phyloP scores from a whole-genome alignment of 2,888 invertebrate genomes.

The Prosopocoilus inquinatus region DNA sequence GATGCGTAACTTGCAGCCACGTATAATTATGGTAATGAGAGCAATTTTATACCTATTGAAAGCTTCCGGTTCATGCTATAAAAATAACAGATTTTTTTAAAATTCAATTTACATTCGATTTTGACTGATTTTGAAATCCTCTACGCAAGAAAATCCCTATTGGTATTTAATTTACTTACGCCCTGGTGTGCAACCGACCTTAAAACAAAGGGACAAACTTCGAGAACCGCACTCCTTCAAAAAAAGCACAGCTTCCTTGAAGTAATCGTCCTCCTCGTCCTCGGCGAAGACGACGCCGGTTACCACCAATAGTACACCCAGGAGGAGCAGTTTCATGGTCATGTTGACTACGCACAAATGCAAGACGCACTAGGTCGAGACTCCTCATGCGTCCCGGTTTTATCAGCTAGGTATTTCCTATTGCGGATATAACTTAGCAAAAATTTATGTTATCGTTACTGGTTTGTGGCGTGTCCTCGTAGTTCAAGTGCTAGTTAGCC shows the following conservation, averaged over 20 bases:
- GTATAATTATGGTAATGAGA: too few species aligned
- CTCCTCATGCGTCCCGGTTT: conserved; percentile 37
- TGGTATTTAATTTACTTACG: neutral
- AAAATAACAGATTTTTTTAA: too few species aligned
- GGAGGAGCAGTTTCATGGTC: conserved; percentile 8
- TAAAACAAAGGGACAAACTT: conserved; percentile 68
- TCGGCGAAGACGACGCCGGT: conserved; percentile 50
- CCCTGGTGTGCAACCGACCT: conserved; percentile 55
- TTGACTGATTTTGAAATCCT: neutral
- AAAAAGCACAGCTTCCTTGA: conserved; percentile 66
- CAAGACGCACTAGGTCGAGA: conserved; percentile 33
- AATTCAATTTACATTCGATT: neutral
- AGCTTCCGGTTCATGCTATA: too few species aligned
- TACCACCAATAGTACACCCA: conserved; percentile 42
- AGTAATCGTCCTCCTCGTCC: conserved; percentile 55
- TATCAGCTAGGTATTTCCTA: conserved; percentile 37
- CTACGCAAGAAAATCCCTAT: too few species aligned
- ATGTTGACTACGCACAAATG: conserved; percentile 25
- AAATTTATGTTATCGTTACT: conserved; percentile 34
- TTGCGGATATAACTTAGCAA: conserved; percentile 33
- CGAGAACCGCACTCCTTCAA: conserved; percentile 69
- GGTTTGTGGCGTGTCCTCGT: conserved; percentile 24
- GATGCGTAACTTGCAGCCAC: too few species aligned
- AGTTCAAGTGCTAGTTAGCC: conserved; percentile 27
- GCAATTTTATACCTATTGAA: too few species aligned